These are phyloP conservation scores for human DNA, from an alignment of 2,113 vertebrate species.

Conservation along the genomic window GRCh38 chr1:235518501-235519000, in stretches of 20 bases:
- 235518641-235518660: conserved; percentile 55
- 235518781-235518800: not conserved
- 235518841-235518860: not conserved
- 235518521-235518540: not conserved
- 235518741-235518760: not conserved
- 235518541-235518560: conserved; percentile 56
- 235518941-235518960: not conserved
- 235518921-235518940: not conserved
- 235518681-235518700: conserved; percentile 7
- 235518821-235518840: not conserved
- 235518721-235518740: not conserved
- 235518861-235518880: not conserved
- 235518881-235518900: not conserved
- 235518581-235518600: conserved; percentile 44
- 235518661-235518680: conserved; percentile 44
- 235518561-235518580: not conserved
- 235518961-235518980: not conserved
- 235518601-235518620: conserved; percentile 45
- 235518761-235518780: not conserved
- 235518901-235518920: not conserved
- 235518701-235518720: not conserved
- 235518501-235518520: no score
- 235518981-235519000: not conserved
- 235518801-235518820: not conserved
- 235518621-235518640: conserved; percentile 44